Percentiles rank a stretch among this genome's conserved stretches.
These are phyloP conservation scores for Hemitrygon akajei DNA, from an alignment of 2,797 vertebrate genomes.

Conservation along the genomic window DNA sequence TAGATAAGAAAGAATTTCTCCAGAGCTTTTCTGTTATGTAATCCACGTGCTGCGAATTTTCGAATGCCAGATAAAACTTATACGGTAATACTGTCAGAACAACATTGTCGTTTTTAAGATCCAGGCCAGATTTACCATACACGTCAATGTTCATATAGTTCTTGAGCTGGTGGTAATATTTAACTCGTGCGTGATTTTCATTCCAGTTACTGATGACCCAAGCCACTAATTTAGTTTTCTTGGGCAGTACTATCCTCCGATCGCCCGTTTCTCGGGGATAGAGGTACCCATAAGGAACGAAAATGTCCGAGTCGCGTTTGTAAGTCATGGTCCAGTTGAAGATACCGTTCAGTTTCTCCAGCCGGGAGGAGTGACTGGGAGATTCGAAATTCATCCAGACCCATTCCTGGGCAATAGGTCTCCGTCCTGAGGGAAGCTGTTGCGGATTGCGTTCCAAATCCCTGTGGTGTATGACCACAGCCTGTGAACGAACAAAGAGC, in stretches of 20 bases:
- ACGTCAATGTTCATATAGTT: conserved; percentile 69
- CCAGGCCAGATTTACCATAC: conserved; percentile 58
- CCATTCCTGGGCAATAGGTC: conserved; percentile 70
- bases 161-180: conserved; percentile 65
- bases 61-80: conserved; percentile 89
- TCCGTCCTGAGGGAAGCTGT: conserved; percentile 47
- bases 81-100: conserved; percentile 64
- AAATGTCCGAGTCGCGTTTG: conserved; percentile 71
- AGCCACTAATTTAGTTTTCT: conserved; percentile 57
- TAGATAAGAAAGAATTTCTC: conserved; percentile 71
- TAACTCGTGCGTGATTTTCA: conserved; percentile 69
- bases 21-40: conserved; percentile 95
- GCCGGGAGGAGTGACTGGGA: conserved; percentile 62
- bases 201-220: conserved; percentile 93
- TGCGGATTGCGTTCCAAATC: conserved; percentile 46
- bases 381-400: conserved; percentile 97
- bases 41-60: conserved; percentile 86
- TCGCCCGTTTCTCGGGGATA: conserved; percentile 42
- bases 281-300: conserved; percentile 79
- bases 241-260: background rate
- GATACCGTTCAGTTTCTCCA: conserved; percentile 54
- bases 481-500: conserved; percentile 49
- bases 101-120: conserved; percentile 54
- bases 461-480: conserved; percentile 62
- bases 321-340: conserved; percentile 90